These are phyloP conservation scores for Trachops cirrhosus DNA, from an alignment of 2,797 vertebrate genomes.

Conservation along the genomic window DNA sequence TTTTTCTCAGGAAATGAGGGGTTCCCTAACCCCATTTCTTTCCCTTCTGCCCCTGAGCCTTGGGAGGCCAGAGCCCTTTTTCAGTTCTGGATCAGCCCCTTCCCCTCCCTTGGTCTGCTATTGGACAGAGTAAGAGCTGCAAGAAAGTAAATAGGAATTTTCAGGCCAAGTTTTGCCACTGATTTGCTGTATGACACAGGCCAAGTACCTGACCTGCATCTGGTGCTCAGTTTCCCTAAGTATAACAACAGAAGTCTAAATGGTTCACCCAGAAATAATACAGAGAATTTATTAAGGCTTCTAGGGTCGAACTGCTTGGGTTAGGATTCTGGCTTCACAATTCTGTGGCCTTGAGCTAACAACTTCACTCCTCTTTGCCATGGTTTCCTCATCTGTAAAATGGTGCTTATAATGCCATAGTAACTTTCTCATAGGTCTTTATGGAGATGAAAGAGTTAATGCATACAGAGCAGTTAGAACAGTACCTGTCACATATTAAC, in stretches of 20 bases:
- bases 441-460: neutral
- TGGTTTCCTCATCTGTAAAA: neutral
- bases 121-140: neutral
- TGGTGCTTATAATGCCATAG: neutral
- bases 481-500: neutral
- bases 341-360: neutral
- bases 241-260: conserved; percentile 1
- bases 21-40: neutral
- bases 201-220: neutral
- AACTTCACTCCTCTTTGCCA: neutral
- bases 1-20: neutral
- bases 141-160: neutral
- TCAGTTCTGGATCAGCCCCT: neutral
- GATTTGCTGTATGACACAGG: neutral
- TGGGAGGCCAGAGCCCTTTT: neutral
- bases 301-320: neutral
- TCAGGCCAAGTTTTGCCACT: neutral
- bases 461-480: neutral
- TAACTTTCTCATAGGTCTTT: neutral
- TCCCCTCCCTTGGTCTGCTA: neutral
- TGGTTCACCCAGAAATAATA: neutral
- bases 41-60: neutral
- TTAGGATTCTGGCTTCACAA: neutral
- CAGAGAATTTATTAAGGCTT: neutral
- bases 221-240: neutral